phyloP scores from a whole-genome alignment of 2,888 invertebrate genomes.

The Steinernema scapterisci region DNA sequence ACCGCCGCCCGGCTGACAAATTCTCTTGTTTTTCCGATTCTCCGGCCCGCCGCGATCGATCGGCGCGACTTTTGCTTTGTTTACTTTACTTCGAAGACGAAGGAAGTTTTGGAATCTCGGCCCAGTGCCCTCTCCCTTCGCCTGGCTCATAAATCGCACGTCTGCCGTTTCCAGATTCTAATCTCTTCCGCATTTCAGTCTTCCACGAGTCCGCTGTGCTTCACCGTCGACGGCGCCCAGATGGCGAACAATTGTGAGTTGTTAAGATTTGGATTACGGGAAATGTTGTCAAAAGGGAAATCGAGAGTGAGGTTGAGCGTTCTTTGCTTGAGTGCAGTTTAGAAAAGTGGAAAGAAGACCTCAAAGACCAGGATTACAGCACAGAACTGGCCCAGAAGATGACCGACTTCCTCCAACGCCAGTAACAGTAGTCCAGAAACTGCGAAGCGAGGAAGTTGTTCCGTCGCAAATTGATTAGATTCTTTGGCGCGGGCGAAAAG shows the following conservation, averaged over 20 bases:
- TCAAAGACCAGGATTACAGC: too few species aligned
- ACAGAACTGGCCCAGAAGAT: too few species aligned
- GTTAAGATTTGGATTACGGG: too few species aligned
- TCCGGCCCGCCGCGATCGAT: constrained; percentile 14
- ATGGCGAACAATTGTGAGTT: constrained; percentile 27
- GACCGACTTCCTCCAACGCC: too few species aligned
- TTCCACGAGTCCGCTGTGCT: constrained; percentile 28
- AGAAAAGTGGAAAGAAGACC: too few species aligned
- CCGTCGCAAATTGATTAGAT: too few species aligned
- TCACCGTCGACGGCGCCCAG: constrained; percentile 4
- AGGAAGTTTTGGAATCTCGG: background rate
- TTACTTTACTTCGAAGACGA: background rate
- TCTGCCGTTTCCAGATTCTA: background rate
- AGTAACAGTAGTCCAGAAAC: too few species aligned
- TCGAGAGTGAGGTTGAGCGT: too few species aligned
- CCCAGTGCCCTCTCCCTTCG: background rate
- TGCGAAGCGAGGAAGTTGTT: too few species aligned
- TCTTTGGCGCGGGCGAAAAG: too few species aligned
- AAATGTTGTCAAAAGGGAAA: too few species aligned
- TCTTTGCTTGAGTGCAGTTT: too few species aligned
- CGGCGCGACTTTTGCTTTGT: constrained; percentile 1
- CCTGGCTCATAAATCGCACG: background rate
- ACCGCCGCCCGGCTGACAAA: background rate
- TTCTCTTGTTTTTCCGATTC: constrained; percentile 16
- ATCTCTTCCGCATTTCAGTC: constrained; percentile 4